Evolutionary conservation across 2,113 vertebrate genomes (phyloP).

Genomic region (Haliaeetus leucogaster): DNA sequence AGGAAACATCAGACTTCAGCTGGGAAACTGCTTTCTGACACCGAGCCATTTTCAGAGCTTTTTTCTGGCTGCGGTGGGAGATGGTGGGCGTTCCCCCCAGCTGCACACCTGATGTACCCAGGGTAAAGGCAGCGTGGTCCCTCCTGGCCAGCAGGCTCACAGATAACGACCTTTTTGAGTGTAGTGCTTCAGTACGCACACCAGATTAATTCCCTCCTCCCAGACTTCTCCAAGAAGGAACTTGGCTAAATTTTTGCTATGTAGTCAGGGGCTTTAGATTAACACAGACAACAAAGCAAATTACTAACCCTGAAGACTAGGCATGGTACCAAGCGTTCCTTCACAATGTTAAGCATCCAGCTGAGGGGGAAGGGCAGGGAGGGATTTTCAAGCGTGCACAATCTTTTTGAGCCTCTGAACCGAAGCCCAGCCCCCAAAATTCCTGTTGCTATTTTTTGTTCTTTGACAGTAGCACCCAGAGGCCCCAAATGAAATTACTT

Average conservation of each 20-base stretch:
- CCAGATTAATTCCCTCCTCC: neutral
- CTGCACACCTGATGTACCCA: neutral
- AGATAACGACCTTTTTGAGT: neutral
- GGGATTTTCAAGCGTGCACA: neutral
- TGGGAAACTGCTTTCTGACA: neutral
- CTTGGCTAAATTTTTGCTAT: neutral
- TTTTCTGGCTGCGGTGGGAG: neutral
- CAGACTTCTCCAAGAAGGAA: neutral
- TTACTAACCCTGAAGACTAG: neutral
- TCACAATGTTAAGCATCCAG: neutral
- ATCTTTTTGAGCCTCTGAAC: neutral
- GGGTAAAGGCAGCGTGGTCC: neutral
- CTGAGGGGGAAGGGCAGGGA: neutral
- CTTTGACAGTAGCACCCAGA: neutral
- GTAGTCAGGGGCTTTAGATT: neutral
- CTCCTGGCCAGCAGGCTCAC: neutral
- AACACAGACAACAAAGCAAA: neutral
- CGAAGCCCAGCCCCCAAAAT: neutral
- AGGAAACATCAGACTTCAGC: neutral
- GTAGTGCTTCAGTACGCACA: neutral
- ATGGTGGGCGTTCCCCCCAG: rapidly evolving
- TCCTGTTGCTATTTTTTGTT: neutral
- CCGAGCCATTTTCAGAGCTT: neutral
- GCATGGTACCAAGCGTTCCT: neutral
- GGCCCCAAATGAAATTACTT: neutral